A percentile compares a stretch with the other conserved stretches of the same genome.
These are phyloP conservation scores for Heptranchias perlo DNA, from an alignment of 2,113 vertebrate species.

Conservation along the genomic window DNA sequence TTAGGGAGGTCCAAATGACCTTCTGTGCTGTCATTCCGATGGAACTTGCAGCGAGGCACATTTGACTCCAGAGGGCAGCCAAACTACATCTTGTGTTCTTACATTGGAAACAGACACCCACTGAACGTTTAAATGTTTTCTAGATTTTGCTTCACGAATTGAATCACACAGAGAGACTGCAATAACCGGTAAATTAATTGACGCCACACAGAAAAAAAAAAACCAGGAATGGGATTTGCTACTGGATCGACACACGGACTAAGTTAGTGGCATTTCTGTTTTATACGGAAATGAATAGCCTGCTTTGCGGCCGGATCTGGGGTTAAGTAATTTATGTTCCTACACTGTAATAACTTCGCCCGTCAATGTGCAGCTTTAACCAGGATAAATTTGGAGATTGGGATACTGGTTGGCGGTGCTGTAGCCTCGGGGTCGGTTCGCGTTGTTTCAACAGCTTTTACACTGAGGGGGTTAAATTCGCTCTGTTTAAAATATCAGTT, in stretches of 20 bases:
- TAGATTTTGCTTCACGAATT: neutral
- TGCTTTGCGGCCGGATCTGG: neutral
- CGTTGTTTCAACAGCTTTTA: neutral
- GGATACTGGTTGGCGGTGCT: neutral
- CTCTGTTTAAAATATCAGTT: neutral
- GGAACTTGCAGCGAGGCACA: neutral
- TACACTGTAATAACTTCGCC: neutral
- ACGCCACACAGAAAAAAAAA: neutral
- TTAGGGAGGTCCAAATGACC: neutral
- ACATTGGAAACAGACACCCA: neutral
- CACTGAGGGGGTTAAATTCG: neutral
- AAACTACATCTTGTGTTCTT: too few species aligned
- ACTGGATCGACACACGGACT: neutral
- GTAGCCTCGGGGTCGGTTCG: neutral
- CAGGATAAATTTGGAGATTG: neutral
- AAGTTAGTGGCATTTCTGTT: neutral
- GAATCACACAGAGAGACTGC: neutral
- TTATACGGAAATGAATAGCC: neutral
- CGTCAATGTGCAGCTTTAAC: neutral
- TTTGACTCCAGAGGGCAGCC: neutral
- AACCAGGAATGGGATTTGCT: neutral
- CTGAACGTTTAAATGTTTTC: neutral
- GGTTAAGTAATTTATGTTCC: neutral
- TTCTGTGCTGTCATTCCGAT: neutral
- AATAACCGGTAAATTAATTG: neutral